Base-by-base conservation (phyloP, 2,888 invertebrate genomes). In the Ditylenchus weischeri region DNA sequence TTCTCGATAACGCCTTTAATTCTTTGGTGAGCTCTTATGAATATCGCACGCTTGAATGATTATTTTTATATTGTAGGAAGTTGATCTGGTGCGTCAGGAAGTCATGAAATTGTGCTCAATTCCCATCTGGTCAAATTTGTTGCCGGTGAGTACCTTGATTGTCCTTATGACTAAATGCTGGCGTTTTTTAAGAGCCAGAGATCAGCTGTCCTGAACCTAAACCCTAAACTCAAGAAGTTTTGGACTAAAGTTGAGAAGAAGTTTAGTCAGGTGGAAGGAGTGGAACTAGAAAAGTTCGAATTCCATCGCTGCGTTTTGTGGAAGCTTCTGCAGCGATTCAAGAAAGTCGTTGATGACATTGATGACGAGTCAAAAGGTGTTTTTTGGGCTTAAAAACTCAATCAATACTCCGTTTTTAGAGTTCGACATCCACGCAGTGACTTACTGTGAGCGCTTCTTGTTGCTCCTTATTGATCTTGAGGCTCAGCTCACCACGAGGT, bases 381-480 rank as follows among this genome's bases (percentile, higher is more conserved):
- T 23, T 68, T 68, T 19, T 59, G 35, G 29, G 15, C 49, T 63
- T 15, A 47, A 49, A 35, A 57, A 18, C 19, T 43, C n/a, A 23
- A n/a, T 54, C 11, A 54, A 4, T 54, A 5, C 54, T 38, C 35
- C 38, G 5, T 64, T 62, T 75, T 57, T 72, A 84, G 84, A 83
- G 65, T 71, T 83, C 15, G 76, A 80, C n/a, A 72, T 76, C 1
- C 84, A 85, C 66, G 86, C 89, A 86, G 85, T 90, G 38, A 87
- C 88, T 48, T 83, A 93, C 84, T 93, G 93, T 84, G 96, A 98
- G 86, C 87, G 95, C 57, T 95, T 96, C 85, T 84, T 99, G 70
- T 95, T 98, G 85, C 86, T 99, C 73, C 88, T 96, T 85, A 93
- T 95, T 66, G 98, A 98, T 84, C 86, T 99, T 76, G 95, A 96